Evolutionary conservation across 2,888 invertebrate genomes (phyloP), one percentile per base, ranked within the genome.

Genomic region (Chrysolina americana): DNA sequence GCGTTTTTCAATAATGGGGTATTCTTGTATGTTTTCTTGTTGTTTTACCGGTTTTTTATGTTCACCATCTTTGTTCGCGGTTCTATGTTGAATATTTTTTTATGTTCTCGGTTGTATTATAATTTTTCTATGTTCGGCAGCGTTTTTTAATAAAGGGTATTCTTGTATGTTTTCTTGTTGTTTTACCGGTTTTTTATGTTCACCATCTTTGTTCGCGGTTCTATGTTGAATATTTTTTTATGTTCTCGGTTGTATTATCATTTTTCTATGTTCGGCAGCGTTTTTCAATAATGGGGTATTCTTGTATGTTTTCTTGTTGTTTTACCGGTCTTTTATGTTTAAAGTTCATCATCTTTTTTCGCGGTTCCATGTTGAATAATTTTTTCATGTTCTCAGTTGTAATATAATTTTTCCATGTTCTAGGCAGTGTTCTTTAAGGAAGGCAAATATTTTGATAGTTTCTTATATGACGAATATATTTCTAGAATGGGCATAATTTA

Each of bases 21-120:
- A 28, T 44, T 44, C 8, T 44, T 13, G 50, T 53, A 19, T 50
- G 19, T 1, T 53, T 4, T 11, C 50, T n/a, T n/a, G n/a, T n/a
- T n/a, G n/a, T n/a, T n/a, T n/a, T n/a, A n/a, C n/a, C n/a, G n/a
- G n/a, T n/a, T n/a, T n/a, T n/a, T n/a, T n/a, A n/a, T n/a, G 2
- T 19, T 53, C 9, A 44, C 8, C 13, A 4, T 44, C 44, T 13
- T 13, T 9, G 13, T 9, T 44, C 2, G 5, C 10, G 10, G 5
- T 10, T n/a, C 6, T 10, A 8, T 41, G 5, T n/a, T 88, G 82
- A 83, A 84, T 68, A 41, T 21, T 70, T 56, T 56, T 74, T 53
- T 50, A 44, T 28, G 28, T 28, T 9, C 2, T 44, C 8, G 2
- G 9, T 44, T 44, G 44, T 44, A 13, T 44, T 15, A 44, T 44